These are phyloP conservation scores for Napeogenes sylphis DNA, from an alignment of 2,888 invertebrate species.

Conservation along the genomic window DNA sequence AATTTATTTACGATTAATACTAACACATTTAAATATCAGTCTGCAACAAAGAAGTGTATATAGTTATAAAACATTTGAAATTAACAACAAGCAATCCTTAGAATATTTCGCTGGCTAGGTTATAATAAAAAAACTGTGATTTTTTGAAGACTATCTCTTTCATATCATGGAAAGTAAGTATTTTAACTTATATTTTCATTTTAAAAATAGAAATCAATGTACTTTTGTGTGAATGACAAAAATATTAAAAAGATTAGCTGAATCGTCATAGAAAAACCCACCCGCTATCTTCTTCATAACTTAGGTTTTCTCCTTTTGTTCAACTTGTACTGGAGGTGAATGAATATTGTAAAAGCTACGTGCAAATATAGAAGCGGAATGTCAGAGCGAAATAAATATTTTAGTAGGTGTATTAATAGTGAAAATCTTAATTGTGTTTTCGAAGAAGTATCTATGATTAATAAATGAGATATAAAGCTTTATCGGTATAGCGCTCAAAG, in stretches of 20 bases:
- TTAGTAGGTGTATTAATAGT: conserved; percentile 8
- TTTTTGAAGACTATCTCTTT: too few species aligned
- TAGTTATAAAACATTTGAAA: too few species aligned
- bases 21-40: conserved; percentile 59
- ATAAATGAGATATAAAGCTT: conserved; percentile 1
- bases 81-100: too few species aligned
- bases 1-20: too few species aligned
- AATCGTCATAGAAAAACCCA: conserved; percentile 22
- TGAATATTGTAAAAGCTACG: conserved; percentile 23
- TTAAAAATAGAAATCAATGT: too few species aligned
- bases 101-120: too few species aligned
- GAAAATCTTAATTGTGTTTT: neutral
- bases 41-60: neutral
- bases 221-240: conserved; percentile 19
- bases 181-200: too few species aligned
- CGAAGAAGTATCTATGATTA: neutral
- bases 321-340: neutral
- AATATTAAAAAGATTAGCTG: conserved; percentile 27
- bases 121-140: too few species aligned
- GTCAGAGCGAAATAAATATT: neutral
- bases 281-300: conserved; percentile 28
- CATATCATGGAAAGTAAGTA: too few species aligned
- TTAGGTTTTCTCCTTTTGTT: conserved; percentile 24
- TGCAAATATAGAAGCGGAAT: neutral
- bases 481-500: neutral